Evolutionary conservation across 2,797 vertebrate species (phyloP).

Genomic region (Channallabes apus): DNA sequence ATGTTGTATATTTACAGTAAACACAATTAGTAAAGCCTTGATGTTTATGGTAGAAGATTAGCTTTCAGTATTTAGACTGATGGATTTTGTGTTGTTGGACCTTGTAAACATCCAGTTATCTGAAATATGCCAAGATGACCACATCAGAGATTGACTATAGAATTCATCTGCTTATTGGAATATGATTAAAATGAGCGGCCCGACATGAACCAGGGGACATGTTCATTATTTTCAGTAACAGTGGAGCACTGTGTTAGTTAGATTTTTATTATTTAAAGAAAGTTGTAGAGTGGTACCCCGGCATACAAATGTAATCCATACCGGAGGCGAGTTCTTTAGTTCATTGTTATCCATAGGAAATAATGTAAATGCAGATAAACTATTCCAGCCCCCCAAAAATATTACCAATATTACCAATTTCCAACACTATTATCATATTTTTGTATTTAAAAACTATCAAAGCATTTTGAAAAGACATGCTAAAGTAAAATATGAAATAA

Average conservation of each 20-base stretch:
- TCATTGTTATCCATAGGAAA: too few relatives aligned
- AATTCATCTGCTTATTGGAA: not conserved
- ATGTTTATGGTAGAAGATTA: not conserved
- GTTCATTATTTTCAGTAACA: not conserved
- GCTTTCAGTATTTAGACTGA: not conserved
- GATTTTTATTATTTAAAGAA: not conserved
- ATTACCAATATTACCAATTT: too few relatives aligned
- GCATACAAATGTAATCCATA: too few relatives aligned
- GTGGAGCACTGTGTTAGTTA: not conserved
- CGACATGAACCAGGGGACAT: not conserved
- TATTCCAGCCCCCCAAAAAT: too few relatives aligned
- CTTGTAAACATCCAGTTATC: not conserved
- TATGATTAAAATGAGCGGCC: not conserved
- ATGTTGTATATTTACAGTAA: not conserved
- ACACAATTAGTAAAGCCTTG: not conserved
- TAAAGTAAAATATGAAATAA: too few relatives aligned
- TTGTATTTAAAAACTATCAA: too few relatives aligned
- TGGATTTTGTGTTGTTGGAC: not conserved
- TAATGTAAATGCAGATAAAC: too few relatives aligned
- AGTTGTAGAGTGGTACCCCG: too few relatives aligned
- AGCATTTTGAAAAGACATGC: too few relatives aligned
- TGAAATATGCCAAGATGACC: not conserved
- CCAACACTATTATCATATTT: too few relatives aligned
- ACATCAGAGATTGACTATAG: not conserved
- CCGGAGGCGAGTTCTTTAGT: too few relatives aligned